Percentiles rank a stretch among this genome's conserved stretches.
phyloP scores from a whole-genome alignment of 2,888 invertebrate genomes.

The Beris morrisii region DNA sequence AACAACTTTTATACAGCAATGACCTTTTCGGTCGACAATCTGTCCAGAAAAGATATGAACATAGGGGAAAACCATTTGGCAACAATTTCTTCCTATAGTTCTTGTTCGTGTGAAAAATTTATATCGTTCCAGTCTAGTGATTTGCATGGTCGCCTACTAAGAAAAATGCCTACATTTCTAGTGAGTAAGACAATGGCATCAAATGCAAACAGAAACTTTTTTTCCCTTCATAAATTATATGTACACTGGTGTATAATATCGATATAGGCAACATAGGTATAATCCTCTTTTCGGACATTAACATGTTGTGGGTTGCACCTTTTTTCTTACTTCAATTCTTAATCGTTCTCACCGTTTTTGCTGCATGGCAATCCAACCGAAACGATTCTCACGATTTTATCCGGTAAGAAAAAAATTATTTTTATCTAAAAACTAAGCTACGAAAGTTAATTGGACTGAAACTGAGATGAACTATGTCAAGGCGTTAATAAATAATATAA shows the following conservation, averaged over 20 bases:
- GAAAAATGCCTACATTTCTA: constrained; percentile 5
- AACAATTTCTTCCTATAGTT: constrained; percentile 26
- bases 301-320: constrained; percentile 12
- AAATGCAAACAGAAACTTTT: constrained; percentile 5
- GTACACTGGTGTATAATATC: background rate
- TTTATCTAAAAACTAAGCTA: no score
- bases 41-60: no score
- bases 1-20: no score
- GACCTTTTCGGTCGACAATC: no score
- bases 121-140: constrained; percentile 34
- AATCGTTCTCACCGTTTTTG: no score
- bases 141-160: constrained; percentile 24
- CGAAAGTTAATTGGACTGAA: no score
- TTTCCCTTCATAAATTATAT: constrained; percentile 7
- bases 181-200: constrained; percentile 21
- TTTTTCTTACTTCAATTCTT: background rate
- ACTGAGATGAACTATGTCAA: no score
- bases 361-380: no score
- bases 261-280: background rate
- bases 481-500: no score
- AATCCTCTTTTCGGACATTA: constrained; percentile 2
- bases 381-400: no score
- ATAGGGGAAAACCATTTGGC: constrained; percentile 18
- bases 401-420: no score
- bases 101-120: constrained; percentile 35